Evolutionary conservation across 2,113 vertebrate genomes (phyloP).

Genomic region (Micromys minutus): DNA sequence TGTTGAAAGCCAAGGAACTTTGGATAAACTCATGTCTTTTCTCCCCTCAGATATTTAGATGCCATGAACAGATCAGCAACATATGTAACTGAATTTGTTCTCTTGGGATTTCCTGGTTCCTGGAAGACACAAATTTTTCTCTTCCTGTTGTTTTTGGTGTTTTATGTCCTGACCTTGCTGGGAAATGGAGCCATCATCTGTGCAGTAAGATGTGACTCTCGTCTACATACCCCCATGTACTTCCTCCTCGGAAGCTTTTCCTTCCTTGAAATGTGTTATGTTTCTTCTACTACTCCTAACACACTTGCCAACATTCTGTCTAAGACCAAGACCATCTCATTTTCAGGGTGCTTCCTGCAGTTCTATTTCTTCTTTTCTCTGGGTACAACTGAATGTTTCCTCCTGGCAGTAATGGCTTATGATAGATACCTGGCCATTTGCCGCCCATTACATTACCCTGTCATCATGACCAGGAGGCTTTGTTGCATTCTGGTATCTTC

Average conservation of each 20-base stretch:
- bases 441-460: slow-evolving; percentile 72
- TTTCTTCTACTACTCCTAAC: slow-evolving; percentile 75
- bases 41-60: slow-evolving; percentile 11
- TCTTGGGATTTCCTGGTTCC: slow-evolving; percentile 74
- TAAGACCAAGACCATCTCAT: slow-evolving; percentile 71
- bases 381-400: slow-evolving; percentile 76
- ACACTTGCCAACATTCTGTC: slow-evolving; percentile 69
- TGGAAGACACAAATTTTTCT: slow-evolving; percentile 70
- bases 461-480: slow-evolving; percentile 63
- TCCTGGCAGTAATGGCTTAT: slow-evolving; percentile 79
- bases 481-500: slow-evolving; percentile 65
- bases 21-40: background rate
- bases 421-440: slow-evolving; percentile 80
- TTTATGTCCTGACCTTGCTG: slow-evolving; percentile 74
- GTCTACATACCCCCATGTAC: slow-evolving; percentile 74
- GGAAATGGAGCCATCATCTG: slow-evolving; percentile 78
- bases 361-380: slow-evolving; percentile 81
- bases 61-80: slow-evolving; percentile 67
- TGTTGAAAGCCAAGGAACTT: background rate
- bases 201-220: slow-evolving; percentile 65
- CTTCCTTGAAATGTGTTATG: slow-evolving; percentile 80
- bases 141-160: slow-evolving; percentile 62
- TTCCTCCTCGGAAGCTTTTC: slow-evolving; percentile 78
- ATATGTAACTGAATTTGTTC: slow-evolving; percentile 75
- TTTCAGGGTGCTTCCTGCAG: slow-evolving; percentile 75